Conservation (phyloP, 2,797 vertebrate genomes). For the Gymnothorax reevesii region DNA sequence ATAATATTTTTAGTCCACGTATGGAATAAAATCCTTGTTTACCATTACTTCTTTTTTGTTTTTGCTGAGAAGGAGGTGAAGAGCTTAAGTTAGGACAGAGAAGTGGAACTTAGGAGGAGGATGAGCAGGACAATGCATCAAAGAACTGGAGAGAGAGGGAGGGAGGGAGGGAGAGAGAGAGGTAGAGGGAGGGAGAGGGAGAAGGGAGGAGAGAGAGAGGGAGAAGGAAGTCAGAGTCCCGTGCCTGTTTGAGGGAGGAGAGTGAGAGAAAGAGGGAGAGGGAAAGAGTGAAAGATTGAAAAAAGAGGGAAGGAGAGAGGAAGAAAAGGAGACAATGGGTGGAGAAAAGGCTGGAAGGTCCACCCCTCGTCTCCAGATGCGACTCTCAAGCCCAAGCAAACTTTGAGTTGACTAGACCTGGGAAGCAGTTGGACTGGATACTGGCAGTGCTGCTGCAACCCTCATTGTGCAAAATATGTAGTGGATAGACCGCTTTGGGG, state of each 20-base stretch:
- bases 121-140: slow-evolving; percentile 35
- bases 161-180: slow-evolving; percentile 24
- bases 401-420: slow-evolving; percentile 32
- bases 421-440: slow-evolving; percentile 30
- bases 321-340: background rate
- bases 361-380: slow-evolving; percentile 27
- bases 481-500: slow-evolving; percentile 29
- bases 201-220: slow-evolving; percentile 26
- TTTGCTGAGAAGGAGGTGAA: too few species aligned
- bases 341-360: background rate
- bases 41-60: too few species aligned
- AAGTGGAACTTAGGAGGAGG: slow-evolving; percentile 23
- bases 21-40: too few species aligned
- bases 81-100: slow-evolving; percentile 33
- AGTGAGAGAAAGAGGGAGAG: background rate
- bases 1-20: too few species aligned
- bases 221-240: background rate
- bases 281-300: slow-evolving; percentile 16
- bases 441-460: slow-evolving; percentile 33
- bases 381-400: slow-evolving; percentile 38
- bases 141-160: slow-evolving; percentile 27
- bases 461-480: slow-evolving; percentile 41
- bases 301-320: slow-evolving; percentile 16
- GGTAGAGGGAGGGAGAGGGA: slow-evolving; percentile 13
- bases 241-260: background rate